Evolutionary conservation across 1,140 invertebrate genomes (phyloP).

Genomic region (Aphelinus certus): DNA sequence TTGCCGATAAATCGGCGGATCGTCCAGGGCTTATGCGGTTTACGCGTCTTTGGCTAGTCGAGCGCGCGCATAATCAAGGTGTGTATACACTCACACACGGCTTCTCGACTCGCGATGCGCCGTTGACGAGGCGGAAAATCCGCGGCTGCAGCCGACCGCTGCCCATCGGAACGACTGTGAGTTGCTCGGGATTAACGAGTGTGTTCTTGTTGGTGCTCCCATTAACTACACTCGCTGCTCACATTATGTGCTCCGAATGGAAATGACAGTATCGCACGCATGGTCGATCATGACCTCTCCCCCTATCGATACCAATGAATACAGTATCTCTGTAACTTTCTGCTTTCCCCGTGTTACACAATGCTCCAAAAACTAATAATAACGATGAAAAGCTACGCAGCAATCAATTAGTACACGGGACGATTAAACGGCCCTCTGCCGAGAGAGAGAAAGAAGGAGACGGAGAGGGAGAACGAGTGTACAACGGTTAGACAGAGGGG

Average conservation of each 20-base stretch:
- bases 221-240: not conserved
- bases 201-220: not conserved
- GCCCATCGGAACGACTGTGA: too few species aligned
- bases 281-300: too few species aligned
- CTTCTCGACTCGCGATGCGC: not conserved
- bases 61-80: not conserved
- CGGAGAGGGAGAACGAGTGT: not conserved
- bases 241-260: too few species aligned
- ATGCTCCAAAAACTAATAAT: too few species aligned
- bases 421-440: too few species aligned
- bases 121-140: slow-evolving; percentile 17
- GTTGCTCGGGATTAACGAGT: not conserved
- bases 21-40: not conserved
- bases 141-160: not conserved
- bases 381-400: too few species aligned
- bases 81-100: not conserved
- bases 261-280: too few species aligned
- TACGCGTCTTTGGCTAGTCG: too few species aligned
- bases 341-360: not conserved
- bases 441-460: not conserved
- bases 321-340: not conserved
- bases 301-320: too few species aligned
- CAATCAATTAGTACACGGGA: too few species aligned
- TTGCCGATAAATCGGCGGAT: not conserved
- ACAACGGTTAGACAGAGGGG: too few species aligned